Evolutionary conservation across 2,888 invertebrate species (phyloP).

Genomic region (Druceiella hillmani): DNA sequence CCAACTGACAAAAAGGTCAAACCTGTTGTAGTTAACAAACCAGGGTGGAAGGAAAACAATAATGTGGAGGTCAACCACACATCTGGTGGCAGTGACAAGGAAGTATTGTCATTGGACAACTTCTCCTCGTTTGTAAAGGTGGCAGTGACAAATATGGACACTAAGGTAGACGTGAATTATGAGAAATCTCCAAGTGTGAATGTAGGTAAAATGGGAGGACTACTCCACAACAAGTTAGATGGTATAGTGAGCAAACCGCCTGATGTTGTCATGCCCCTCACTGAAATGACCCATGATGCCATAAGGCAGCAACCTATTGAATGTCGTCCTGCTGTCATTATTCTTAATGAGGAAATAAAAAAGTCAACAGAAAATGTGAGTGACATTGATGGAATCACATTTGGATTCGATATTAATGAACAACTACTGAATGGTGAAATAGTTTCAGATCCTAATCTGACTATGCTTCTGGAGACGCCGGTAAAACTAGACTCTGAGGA

Average conservation of each 20-base stretch:
- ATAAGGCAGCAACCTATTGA: conserved; percentile 7
- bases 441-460: conserved; percentile 23
- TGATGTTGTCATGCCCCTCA: conserved; percentile 34
- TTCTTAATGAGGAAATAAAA: conserved; percentile 55
- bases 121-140: too few species aligned
- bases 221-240: not conserved
- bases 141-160: too few species aligned
- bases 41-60: not conserved
- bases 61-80: too few species aligned
- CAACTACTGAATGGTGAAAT: conserved; percentile 53
- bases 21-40: not conserved
- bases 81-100: too few species aligned
- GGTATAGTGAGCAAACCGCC: conserved; percentile 30
- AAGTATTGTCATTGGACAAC: too few species aligned
- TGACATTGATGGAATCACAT: conserved; percentile 66
- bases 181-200: too few species aligned
- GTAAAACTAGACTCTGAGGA: conserved; percentile 20
- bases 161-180: not conserved
- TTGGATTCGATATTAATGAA: conserved; percentile 76
- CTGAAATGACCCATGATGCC: conserved; percentile 26
- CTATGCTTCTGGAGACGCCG: too few species aligned
- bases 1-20: not conserved
- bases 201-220: too few species aligned
- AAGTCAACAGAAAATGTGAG: conserved; percentile 35
- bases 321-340: conserved; percentile 66